These are phyloP conservation scores for Plagiodera versicolora DNA, from an alignment of 2,888 invertebrate genomes.

Conservation along the genomic window DNA sequence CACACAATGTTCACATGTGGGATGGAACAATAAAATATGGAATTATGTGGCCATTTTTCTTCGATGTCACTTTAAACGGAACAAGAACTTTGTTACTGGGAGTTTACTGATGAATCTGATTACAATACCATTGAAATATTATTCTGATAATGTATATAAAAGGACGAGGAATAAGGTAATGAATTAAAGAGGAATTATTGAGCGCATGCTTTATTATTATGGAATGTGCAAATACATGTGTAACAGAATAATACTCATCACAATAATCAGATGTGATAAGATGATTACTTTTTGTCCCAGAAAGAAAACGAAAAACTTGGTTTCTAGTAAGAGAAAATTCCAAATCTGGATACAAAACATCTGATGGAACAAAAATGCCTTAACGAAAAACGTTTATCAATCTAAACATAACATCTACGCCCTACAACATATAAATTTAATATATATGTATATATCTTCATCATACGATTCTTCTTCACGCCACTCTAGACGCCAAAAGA, in stretches of 20 bases:
- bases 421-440: background rate
- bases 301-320: too few species aligned
- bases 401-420: background rate
- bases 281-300: too few species aligned
- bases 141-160: too few species aligned
- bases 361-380: background rate
- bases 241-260: background rate
- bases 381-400: background rate
- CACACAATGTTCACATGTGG: too few species aligned
- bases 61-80: too few species aligned
- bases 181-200: background rate
- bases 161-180: background rate
- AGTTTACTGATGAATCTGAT: too few species aligned
- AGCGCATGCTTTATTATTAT: background rate
- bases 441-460: background rate
- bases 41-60: too few species aligned
- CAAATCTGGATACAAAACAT: background rate
- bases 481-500: background rate
- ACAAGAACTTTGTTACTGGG: too few species aligned
- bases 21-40: too few species aligned
- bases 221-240: background rate
- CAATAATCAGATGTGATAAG: background rate
- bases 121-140: too few species aligned
- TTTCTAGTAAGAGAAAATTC: too few species aligned
- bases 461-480: background rate